Evolutionary conservation across 2,113 vertebrate species (phyloP), one percentile per base, ranked within the genome.

Genomic region (Crypturellus undulatus): DNA sequence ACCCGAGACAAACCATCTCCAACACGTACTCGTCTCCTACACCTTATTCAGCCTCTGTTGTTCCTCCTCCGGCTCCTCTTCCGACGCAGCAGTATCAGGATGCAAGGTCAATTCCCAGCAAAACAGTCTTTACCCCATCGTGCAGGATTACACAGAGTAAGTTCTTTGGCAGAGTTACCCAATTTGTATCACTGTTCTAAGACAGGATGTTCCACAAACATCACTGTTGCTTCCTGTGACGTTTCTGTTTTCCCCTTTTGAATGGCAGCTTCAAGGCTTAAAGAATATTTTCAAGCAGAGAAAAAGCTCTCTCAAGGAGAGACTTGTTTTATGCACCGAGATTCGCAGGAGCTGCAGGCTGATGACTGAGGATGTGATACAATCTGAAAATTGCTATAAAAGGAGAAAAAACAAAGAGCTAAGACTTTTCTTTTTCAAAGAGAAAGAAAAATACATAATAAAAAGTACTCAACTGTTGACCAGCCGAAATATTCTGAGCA

Each of bases 51-150:
- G 19, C 9, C 42, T 2, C 2, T 6, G 36, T 5, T 28, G 13
- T 34, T 22, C 49, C 70, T 64, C 19, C 32, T 11, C 3, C 2
- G 11, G 38, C 28, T 24, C 20, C 40, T 2, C 1, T 20, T 43
- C 18, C 28, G 6, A 12, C 4, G 10, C 14, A 60, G 5, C 36
- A 12, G 40, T 11, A 42, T 12, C 3, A 6, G 3, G 75, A 51
- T 1, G 16, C 60, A 16, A 34, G 0, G 1, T 47, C 12, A 45
- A 16, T 0, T 10, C 3, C 1, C 8, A 26, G 54, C 45, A 15
- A 16, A 7, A 21, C 15, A 52, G 19, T 10, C 58, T 51, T 43
- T 18, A 10, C 49, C 45, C 21, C 38, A 42, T 28, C 58, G 25
- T 28, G 16, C 52, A 92, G 70, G 34, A 81, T 68, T 52, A 71